These are phyloP conservation scores for Prionace glauca DNA, from an alignment of 2,797 vertebrate genomes.

Conservation along the genomic window DNA sequence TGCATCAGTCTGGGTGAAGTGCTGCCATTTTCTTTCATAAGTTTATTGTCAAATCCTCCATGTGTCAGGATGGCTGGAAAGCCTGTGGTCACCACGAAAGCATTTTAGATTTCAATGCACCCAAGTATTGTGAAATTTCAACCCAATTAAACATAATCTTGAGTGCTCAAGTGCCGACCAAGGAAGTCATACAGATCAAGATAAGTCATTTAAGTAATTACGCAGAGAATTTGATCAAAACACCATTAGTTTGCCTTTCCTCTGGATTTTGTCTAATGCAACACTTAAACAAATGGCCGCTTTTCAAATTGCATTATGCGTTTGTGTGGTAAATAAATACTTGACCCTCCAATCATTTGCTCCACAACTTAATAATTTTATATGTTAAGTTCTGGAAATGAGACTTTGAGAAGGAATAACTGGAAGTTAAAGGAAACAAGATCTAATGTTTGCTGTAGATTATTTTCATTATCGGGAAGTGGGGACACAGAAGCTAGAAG, in stretches of 20 bases:
- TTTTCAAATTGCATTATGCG: neutral
- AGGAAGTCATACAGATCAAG: neutral
- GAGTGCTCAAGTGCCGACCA: neutral
- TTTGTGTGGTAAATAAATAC: neutral
- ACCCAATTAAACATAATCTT: neutral
- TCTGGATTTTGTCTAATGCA: neutral
- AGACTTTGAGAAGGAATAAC: neutral
- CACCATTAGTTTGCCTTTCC: neutral
- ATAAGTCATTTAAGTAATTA: constrained; percentile 22
- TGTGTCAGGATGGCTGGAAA: neutral
- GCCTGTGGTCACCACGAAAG: too few relatives aligned
- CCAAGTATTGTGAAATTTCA: neutral
- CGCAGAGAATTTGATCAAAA: neutral
- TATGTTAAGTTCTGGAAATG: too few relatives aligned
- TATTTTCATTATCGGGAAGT: neutral
- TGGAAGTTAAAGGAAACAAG: neutral
- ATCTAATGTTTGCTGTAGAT: neutral
- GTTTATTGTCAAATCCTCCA: neutral
- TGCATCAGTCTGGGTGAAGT: neutral
- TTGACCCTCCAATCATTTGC: neutral
- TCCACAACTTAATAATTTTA: neutral
- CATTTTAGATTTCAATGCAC: neutral
- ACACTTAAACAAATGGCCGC: neutral
- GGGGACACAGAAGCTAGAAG: neutral
- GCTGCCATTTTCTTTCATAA: neutral